Base-by-base conservation (phyloP, 2,797 vertebrate genomes). In the Neosalanx taihuensis region DNA sequence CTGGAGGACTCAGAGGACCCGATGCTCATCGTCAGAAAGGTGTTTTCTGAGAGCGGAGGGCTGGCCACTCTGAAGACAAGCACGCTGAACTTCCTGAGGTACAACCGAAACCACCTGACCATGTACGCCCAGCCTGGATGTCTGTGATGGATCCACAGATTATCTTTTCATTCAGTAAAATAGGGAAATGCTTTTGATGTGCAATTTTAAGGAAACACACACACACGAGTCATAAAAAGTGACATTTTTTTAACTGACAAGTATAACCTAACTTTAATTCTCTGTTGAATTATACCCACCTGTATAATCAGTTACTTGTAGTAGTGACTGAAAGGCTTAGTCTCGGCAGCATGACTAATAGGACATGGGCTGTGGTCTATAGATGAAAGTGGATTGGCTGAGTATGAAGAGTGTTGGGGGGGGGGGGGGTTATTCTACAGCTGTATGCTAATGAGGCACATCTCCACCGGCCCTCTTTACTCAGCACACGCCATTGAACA, bases 391-490 rank as follows among this genome's bases (percentile, higher is more conserved):
- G 78, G 72, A 77, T 83, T 69, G 80, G 79, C 76, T 74, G 81
- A 72, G 84, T 69, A 80, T 77, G 67, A 26, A 46, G 65, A 35
- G 23, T 26, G 23, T 26, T 26, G 23, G 23, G 23, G 23, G 23
- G 23, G 76, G 64, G 53, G 76, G 76, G 78, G 80, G 77, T 75
- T 74, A 72, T 62, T 64, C 67, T 87, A 88, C 94, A 96, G 94
- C 94, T 96, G 95, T 96, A 96, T 96, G 95, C 86, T 95, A 96
- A 96, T 96, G 74, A 87, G 88, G 76, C 75, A 71, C 85, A 60
- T 60, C 89, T 76, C 67, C 83, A 82, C 83, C 61, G 78, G 76
- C 81, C 85, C 79, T 81, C 85, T 89, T 51, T 85, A 71, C 84
- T 60, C 85, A 81, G 85, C 91, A 90, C 91, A 88, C 90, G 89